These are phyloP conservation scores for Sycophila texana DNA, from an alignment of 2,888 invertebrate genomes.

Conservation along the genomic window DNA sequence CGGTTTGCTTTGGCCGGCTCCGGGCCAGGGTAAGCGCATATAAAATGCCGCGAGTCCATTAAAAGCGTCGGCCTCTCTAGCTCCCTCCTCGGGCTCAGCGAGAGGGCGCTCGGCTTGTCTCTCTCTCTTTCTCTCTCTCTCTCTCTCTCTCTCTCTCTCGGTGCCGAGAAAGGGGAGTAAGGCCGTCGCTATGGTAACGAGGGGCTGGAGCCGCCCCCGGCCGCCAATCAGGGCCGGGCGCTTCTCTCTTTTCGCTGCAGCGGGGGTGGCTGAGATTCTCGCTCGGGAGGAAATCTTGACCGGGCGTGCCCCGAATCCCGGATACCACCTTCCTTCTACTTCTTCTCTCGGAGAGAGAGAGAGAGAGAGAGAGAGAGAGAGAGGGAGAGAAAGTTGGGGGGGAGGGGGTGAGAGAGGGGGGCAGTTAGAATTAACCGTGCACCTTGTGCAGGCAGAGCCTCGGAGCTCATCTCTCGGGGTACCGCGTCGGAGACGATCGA, in stretches of 20 bases:
- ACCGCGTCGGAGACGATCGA: constrained; percentile 39
- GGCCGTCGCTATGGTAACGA: constrained; percentile 79
- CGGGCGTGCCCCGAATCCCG: constrained; percentile 75
- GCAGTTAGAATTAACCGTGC: constrained; percentile 42
- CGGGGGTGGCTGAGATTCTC: constrained; percentile 74
- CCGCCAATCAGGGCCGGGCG: constrained; percentile 78
- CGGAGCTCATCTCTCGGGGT: background rate
- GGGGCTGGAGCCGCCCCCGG: constrained; percentile 74
- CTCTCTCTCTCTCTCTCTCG: too few relatives aligned
- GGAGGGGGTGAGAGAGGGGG: constrained; percentile 12
- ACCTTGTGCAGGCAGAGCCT: constrained; percentile 3
- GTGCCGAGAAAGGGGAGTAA: constrained; percentile 14
- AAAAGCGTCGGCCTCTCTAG: constrained; percentile 58
- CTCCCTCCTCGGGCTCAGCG: constrained; percentile 33
- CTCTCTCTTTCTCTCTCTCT: too few relatives aligned
- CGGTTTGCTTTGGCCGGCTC: too few relatives aligned
- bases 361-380: constrained; percentile 20
- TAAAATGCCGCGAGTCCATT: constrained; percentile 65
- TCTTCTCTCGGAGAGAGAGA: constrained; percentile 2
- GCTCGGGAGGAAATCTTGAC: constrained; percentile 76
- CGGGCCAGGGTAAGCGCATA: background rate
- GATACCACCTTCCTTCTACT: constrained; percentile 64
- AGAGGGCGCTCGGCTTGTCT: background rate
- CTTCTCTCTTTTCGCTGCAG: constrained; percentile 54
- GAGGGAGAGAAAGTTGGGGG: constrained; percentile 3